Percentiles rank a stretch among this genome's conserved stretches.
Conservation (phyloP, 2,888 invertebrate genomes). For the Nephrotoma flavescens region DNA sequence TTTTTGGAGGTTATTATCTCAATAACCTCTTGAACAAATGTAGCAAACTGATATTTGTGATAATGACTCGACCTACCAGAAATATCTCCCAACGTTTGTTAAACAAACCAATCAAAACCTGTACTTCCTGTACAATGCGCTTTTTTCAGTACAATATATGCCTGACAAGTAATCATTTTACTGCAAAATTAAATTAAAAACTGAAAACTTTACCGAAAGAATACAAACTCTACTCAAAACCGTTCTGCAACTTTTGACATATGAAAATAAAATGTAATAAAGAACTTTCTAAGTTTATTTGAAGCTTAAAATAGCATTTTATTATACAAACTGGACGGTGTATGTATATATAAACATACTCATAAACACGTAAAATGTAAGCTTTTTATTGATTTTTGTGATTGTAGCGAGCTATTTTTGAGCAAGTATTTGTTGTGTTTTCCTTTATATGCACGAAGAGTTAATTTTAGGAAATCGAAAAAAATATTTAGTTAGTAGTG, state of each 20-base stretch:
- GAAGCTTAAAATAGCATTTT: background rate
- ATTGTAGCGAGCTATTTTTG: background rate
- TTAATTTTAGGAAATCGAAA: background rate
- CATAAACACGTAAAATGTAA: background rate
- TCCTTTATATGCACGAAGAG: background rate
- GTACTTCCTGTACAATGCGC: background rate
- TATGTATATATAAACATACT: background rate
- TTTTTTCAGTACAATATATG: background rate
- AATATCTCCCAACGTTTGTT: too few species aligned
- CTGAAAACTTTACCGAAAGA: background rate
- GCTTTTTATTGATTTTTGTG: background rate
- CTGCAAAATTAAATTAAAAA: background rate
- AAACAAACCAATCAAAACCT: too few species aligned
- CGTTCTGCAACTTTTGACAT: background rate
- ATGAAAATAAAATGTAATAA: background rate
- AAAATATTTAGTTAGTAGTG: background rate
- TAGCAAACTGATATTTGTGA: background rate
- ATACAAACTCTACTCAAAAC: background rate
- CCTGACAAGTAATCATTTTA: background rate
- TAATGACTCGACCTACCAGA: background rate
- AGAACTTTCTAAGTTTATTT: background rate
- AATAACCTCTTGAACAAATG: too few species aligned
- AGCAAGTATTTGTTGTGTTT: background rate
- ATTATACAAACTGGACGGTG: background rate
- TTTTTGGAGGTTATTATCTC: too few species aligned